Base-by-base conservation (phyloP, 2,888 invertebrate species). In the Ophioninae sp. region DNA sequence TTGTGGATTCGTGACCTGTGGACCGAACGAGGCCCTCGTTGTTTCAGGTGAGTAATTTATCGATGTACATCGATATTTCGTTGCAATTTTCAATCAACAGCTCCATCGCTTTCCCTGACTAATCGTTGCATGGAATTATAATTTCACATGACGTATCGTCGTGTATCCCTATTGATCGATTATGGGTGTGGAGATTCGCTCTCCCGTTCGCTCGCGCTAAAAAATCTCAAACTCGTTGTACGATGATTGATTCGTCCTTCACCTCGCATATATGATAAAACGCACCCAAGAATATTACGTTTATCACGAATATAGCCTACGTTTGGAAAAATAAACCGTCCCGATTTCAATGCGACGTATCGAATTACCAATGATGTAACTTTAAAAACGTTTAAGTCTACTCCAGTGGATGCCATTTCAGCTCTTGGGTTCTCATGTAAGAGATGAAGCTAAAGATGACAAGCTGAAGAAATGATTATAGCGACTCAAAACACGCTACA, bases 1-100 rank as follows among this genome's bases (percentile, higher is more conserved):
- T 90, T 97, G 97, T 96, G 98, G 98, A 90, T 98, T 98, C 93
- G 97, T 98, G 76, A 98, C 98, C 85, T 98, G 98, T 92, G 98
- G 98, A 68, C 98, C 98, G 41, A 98, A 98, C 92, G 98, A 98
- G 93, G 98, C 98, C 67, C 95, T 98, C 68, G 98, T 98, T 59
- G 97, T 98, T 87, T 98, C 98, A 94, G 98, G 98, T 98, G 94
- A 93, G 79, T 72, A 39, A 72, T 81, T 71, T 3, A 65, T 22
- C 1, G 51, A 64, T 37, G 8, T 68, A 1, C 23, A 22, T 8
- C 23, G 17, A 41, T n/a, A 6, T 41, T 39, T 22, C 17, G 7
- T 71, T 37, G n/a, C 3, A n/a, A 10, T 39, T 39, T 10, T 8
- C 41, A 41, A 61, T 73, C 20, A 56, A 58, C 61, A 41, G 61